Base-by-base conservation (phyloP, 2,113 vertebrate species). In the Atlantisia rogersi region DNA sequence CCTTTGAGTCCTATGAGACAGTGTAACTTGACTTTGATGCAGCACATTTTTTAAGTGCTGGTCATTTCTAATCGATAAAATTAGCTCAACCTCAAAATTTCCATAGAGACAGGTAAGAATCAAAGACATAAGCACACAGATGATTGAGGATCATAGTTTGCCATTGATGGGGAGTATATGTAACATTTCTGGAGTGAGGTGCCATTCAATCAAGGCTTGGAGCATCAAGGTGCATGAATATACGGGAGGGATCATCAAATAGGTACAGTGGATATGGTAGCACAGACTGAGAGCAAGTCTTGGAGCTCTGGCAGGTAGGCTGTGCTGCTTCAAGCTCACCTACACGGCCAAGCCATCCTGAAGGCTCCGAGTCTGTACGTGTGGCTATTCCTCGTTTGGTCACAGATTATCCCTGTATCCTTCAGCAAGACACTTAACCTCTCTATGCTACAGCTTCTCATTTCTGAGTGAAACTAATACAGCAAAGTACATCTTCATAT, bases 131-230 rank as follows among this genome's bases (percentile, higher is more conserved):
- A 86, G 32, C 2, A 3, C 29, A 56, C 35, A 58, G 9, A 53
- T 62, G 28, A 65, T 1, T 29, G n/a, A 70, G 32, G 26, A 86
- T 71, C 62, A 19, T 8, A 60, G 28, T 50, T 40, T 69, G 22
- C 35, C 8, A 1, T 40, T 3, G 0, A n/a, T 4, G 3, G 9
- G 12, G 4, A 69, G 9, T 4, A 5, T 8, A 20, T 6, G 11
- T 19, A 77, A 90, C 12, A 21, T 28, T 82, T 88, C 53, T 77
- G 39, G 11, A 44, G 58, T 3, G 12, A 26, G 53, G 19, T 46
- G 48, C 67, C 44, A 31, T 53, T 58, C 32, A 24, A 58, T 78
- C 32, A 48, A 68, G 67, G 42, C 53, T 82, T 77, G 35, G 68
- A 69, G 64, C 16, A 53, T 15, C 58, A 52, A 58, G 22, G 15